A percentile compares a stretch with the other conserved stretches of the same genome.
These are phyloP conservation scores for Prolemur simus DNA, from an alignment of 2,113 vertebrate species.

Conservation along the genomic window DNA sequence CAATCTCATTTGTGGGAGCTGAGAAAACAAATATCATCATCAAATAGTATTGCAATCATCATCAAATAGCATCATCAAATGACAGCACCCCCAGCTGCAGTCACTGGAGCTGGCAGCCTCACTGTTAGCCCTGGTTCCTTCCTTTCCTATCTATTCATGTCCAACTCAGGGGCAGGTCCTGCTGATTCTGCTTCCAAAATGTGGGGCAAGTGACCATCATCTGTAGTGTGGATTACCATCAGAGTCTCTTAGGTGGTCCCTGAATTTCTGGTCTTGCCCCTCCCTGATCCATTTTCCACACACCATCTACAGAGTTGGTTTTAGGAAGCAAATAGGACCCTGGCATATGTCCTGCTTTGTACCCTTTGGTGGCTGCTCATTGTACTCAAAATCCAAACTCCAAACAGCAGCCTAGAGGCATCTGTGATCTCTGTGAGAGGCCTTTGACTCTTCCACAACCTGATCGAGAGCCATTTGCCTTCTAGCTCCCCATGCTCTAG, in stretches of 20 bases:
- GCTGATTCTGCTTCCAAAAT: background rate
- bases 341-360: background rate
- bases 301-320: background rate
- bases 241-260: background rate
- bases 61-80: background rate
- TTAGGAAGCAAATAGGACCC: background rate
- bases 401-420: background rate
- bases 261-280: background rate
- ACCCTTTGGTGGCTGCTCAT: background rate
- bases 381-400: background rate
- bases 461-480: background rate
- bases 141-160: background rate
- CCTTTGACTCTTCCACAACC: background rate
- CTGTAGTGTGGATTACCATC: too few relatives aligned
- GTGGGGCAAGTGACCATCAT: background rate
- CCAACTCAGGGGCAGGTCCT: background rate
- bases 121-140: background rate
- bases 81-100: background rate
- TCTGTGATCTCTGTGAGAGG: background rate
- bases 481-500: background rate
- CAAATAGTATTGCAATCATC: too few relatives aligned
- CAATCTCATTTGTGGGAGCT: background rate
- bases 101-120: background rate
- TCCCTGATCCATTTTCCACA: background rate
- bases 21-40: background rate